A percentile compares a stretch with the other conserved stretches of the same genome.
These are phyloP conservation scores for Lithodes maja DNA, from an alignment of 2,888 invertebrate species.

Conservation along the genomic window DNA sequence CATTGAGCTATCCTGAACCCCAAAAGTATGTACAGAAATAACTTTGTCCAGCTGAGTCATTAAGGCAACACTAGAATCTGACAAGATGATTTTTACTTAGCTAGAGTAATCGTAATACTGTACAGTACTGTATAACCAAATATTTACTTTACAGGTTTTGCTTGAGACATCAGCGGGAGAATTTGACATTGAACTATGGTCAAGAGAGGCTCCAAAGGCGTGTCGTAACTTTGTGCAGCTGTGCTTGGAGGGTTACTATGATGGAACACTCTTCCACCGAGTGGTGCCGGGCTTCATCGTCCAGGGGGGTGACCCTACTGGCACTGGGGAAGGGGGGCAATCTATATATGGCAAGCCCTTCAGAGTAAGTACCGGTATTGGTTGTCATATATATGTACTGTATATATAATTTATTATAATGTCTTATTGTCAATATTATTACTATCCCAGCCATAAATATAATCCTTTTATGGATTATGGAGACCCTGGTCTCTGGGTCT, in stretches of 20 bases:
- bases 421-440: not conserved
- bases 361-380: conserved; percentile 79
- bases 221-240: conserved; percentile 95
- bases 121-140: not conserved
- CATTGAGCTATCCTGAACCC: too few relatives aligned
- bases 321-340: conserved; percentile 94
- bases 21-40: too few relatives aligned
- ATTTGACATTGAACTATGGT: conserved; percentile 98
- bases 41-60: not conserved
- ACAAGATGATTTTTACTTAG: not conserved
- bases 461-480: too few relatives aligned
- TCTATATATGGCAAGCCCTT: conserved; percentile 96
- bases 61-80: not conserved
- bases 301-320: conserved; percentile 97
- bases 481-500: too few relatives aligned
- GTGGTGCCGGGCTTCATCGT: conserved; percentile 96
- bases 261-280: conserved; percentile 93
- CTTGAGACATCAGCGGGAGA: conserved; percentile 95
- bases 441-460: too few relatives aligned
- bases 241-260: conserved; percentile 96
- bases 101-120: too few relatives aligned
- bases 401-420: not conserved
- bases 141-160: conserved; percentile 81
- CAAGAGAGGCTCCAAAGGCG: conserved; percentile 96
- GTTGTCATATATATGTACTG: not conserved